These are phyloP conservation scores for Archips crataeganus DNA, from an alignment of 2,888 invertebrate species.

Conservation along the genomic window DNA sequence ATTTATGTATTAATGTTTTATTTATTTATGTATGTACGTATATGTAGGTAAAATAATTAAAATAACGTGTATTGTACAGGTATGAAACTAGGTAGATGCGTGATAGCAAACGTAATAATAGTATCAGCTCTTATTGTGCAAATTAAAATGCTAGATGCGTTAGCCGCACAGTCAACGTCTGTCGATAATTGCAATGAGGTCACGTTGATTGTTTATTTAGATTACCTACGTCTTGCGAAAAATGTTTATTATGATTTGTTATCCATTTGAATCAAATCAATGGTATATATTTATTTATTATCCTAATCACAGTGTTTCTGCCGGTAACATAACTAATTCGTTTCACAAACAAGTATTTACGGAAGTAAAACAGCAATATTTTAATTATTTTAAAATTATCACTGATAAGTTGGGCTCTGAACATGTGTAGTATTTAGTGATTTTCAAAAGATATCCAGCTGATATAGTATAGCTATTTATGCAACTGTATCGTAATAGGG, in stretches of 20 bases:
- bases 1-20: no score
- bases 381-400: no score
- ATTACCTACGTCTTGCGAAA: not conserved
- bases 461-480: no score
- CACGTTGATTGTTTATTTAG: conserved; percentile 52
- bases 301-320: not conserved
- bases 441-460: no score
- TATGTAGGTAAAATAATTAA: not conserved
- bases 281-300: not conserved
- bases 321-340: not conserved
- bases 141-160: conserved; percentile 46
- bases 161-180: conserved; percentile 35
- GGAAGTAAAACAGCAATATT: no score
- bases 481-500: no score
- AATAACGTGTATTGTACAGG: conserved; percentile 24
- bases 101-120: conserved; percentile 26
- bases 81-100: conserved; percentile 28
- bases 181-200: conserved; percentile 45
- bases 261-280: not conserved
- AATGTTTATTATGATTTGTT: not conserved
- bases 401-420: no score
- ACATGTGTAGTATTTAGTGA: no score
- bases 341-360: not conserved
- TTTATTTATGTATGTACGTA: no score
- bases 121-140: conserved; percentile 39